phyloP scores from a whole-genome alignment of 2,888 invertebrate genomes.

The Rhaphigaster nebulosa region DNA sequence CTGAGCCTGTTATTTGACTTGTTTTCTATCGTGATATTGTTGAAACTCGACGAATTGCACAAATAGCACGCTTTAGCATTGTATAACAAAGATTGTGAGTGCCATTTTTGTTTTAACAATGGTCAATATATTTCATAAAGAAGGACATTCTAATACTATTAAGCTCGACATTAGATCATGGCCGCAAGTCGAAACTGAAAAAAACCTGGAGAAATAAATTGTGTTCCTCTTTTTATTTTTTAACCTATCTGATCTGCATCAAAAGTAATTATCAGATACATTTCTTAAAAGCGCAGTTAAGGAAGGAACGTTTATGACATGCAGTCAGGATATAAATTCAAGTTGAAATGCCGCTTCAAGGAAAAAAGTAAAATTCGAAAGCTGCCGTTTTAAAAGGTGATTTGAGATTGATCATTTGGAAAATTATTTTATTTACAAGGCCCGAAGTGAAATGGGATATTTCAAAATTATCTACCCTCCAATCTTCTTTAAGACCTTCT shows the following conservation, averaged over 20 bases:
- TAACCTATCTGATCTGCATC: neutral
- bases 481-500: neutral
- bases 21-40: no score
- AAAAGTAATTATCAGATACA: neutral
- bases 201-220: neutral
- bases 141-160: no score
- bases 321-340: neutral
- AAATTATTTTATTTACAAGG: neutral
- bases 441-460: neutral
- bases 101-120: no score
- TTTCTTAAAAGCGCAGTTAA: neutral
- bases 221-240: neutral
- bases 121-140: no score
- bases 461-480: neutral
- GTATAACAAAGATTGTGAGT: no score
- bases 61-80: no score
- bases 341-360: neutral
- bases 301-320: constrained; percentile 1
- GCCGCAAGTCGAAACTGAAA: neutral
- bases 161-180: no score
- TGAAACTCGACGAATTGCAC: no score
- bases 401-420: neutral
- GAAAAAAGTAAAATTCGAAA: neutral
- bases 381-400: neutral
- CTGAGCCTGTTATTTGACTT: no score